Evolutionary conservation across 1,140 invertebrate genomes (phyloP), one percentile per base, ranked within the genome.

Genomic region (Anoplophora glabripennis): DNA sequence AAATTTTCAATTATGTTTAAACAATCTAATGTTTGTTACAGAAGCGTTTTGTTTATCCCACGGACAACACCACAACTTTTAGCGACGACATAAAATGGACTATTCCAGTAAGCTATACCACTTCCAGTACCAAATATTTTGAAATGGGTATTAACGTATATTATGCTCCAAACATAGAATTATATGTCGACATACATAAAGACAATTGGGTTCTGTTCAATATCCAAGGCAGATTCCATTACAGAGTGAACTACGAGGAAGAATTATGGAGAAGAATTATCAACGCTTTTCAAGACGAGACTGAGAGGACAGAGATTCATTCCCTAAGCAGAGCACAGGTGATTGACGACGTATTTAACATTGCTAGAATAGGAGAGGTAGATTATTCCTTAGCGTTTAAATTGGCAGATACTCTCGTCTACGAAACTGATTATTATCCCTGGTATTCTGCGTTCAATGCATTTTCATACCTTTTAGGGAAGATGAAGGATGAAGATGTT

Each of bases 341-440:
- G 51, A 72, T 85, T 14, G 79, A 83, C 46, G 82, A 84, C 61
- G 69, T 81, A 41, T 67, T 78, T 1, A 75, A 77, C 63, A 58
- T 80, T 28, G 77, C 77, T n/a, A 72, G 77, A 54, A 74, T 75
- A 18, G 70, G 71, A 8, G 63, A 77, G 11, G 48, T 78, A 10
- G 59, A 68, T 9, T 80, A 83, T 15, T 56, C 65, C 1, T 73
- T 77, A 21, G 81, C 83, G 0, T 73, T 89, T 8, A 75, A 83
- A 2, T 74, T 86, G 3, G 75, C 83, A 0, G 73, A 78, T 1
- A 88, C 87, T 69, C 66, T 89, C 38, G 71, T 75, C 38, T 72
- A 79, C 5, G 87, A 89, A 71, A 80, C 73, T 4, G 80, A 87
- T 44, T 85, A 84, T 54, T 77, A 84, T 38, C 84, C 86, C 3